phyloP scores from a whole-genome alignment of 1,140 invertebrate genomes.

The Forficula auricularia region DNA sequence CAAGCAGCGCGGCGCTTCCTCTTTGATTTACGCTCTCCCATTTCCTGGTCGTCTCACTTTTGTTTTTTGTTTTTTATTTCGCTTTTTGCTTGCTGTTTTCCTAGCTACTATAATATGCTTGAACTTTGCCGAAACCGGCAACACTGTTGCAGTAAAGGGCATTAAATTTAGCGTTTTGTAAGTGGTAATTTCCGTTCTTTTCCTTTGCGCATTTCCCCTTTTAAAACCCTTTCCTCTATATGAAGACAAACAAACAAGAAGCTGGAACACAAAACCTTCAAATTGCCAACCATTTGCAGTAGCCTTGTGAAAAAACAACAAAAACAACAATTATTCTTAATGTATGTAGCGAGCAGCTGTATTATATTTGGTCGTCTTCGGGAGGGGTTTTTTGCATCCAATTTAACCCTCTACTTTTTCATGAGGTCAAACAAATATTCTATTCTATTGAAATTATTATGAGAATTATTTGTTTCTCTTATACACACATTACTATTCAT shows the following conservation, averaged over 20 bases:
- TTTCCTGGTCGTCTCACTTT: conserved; percentile 3
- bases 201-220: not conserved
- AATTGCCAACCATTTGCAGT: conserved; percentile 8
- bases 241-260: conserved; percentile 1
- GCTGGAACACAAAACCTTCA: conserved; percentile 5
- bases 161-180: conserved; percentile 7
- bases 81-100: too few species aligned
- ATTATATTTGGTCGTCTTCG: too few species aligned
- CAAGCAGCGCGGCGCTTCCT: not conserved
- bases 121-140: not conserved
- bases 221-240: too few species aligned
- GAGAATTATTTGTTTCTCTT: too few species aligned
- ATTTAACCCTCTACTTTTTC: too few species aligned
- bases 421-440: too few species aligned
- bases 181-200: conserved; percentile 7
- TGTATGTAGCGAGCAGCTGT: too few species aligned
- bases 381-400: too few species aligned
- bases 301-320: not conserved
- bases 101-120: conserved; percentile 3
- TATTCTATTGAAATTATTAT: too few species aligned
- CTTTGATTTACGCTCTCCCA: conserved; percentile 5
- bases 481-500: too few species aligned
- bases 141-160: conserved; percentile 6
- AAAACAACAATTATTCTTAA: conserved; percentile 3
- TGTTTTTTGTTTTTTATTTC: not conserved